These are phyloP conservation scores for Melanotaenia pygmaea DNA, from an alignment of 2,797 vertebrate genomes.

Conservation along the genomic window DNA sequence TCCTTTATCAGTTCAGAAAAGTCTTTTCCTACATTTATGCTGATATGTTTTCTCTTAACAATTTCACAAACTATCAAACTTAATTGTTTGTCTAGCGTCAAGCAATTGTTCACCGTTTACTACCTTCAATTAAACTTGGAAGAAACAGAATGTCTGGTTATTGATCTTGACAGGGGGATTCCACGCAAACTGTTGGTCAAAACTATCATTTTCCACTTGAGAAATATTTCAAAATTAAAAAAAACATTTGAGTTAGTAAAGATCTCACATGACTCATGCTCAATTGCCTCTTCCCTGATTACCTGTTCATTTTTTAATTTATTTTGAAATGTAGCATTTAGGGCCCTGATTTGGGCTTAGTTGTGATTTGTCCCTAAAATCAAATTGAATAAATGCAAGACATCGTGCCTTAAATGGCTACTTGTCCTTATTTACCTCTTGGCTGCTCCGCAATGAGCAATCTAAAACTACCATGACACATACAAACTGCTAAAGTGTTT, in stretches of 20 bases:
- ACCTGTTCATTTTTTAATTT: too few relatives aligned
- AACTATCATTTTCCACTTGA: too few relatives aligned
- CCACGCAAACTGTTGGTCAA: too few relatives aligned
- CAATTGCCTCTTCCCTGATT: not conserved
- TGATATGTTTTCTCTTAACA: too few relatives aligned
- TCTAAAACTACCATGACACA: slow-evolving; percentile 51
- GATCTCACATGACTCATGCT: not conserved
- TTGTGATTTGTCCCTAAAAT: not conserved
- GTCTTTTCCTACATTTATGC: not conserved
- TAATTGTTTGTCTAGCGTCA: not conserved
- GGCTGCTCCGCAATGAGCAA: slow-evolving; percentile 35
- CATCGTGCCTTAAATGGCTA: slow-evolving; percentile 50
- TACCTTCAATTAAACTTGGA: not conserved
- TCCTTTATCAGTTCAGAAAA: not conserved
- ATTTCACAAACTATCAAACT: not conserved
- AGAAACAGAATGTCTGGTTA: not conserved
- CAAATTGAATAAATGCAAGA: slow-evolving; percentile 36
- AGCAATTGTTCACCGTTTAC: not conserved
- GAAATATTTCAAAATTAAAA: too few relatives aligned
- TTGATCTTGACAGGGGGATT: too few relatives aligned
- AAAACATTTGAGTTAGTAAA: too few relatives aligned
- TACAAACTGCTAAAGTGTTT: slow-evolving; percentile 36
- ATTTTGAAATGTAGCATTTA: too few relatives aligned
- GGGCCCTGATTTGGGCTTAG: too few relatives aligned
- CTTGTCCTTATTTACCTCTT: slow-evolving; percentile 35